These are phyloP conservation scores for Lutjanus campechanus DNA, from an alignment of 2,797 vertebrate genomes.

Conservation along the genomic window DNA sequence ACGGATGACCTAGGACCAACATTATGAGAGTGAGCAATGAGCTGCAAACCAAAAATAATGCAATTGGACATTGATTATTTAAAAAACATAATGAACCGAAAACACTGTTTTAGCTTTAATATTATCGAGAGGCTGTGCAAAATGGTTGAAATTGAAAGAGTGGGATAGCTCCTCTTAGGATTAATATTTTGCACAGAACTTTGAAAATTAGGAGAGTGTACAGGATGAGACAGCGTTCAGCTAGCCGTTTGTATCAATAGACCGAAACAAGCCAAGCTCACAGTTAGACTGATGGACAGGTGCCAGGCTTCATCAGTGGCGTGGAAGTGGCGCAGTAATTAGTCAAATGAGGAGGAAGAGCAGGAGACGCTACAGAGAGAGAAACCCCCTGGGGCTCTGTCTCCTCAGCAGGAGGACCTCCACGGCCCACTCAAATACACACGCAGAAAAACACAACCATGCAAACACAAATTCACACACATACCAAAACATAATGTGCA, in stretches of 20 bases:
- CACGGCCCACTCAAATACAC: slow-evolving; percentile 52
- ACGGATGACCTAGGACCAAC: slow-evolving; percentile 57
- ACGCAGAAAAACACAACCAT: slow-evolving; percentile 33
- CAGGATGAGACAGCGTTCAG: slow-evolving; percentile 12
- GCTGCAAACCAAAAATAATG: slow-evolving; percentile 63
- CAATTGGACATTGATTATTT: slow-evolving; percentile 67
- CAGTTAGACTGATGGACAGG: slow-evolving; percentile 79
- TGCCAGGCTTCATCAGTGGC: slow-evolving; percentile 79
- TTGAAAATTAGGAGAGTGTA: background rate
- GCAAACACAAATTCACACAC: slow-evolving; percentile 44
- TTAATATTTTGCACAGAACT: no score
- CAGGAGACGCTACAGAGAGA: slow-evolving; percentile 65
- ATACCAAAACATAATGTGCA: slow-evolving; percentile 46
- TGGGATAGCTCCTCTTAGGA: background rate
- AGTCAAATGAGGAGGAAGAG: slow-evolving; percentile 80
- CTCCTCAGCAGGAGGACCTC: slow-evolving; percentile 68
- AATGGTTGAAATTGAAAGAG: slow-evolving; percentile 10
- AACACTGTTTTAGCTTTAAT: slow-evolving; percentile 25
- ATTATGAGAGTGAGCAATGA: slow-evolving; percentile 35
- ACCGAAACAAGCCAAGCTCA: slow-evolving; percentile 48
- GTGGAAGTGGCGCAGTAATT: slow-evolving; percentile 82
- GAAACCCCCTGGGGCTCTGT: slow-evolving; percentile 65
- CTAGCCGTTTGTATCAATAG: slow-evolving; percentile 44
- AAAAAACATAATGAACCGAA: slow-evolving; percentile 53
- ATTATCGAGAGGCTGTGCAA: background rate